These are phyloP conservation scores for Artibeus lituratus DNA, from an alignment of 2,797 vertebrate species.

Conservation along the genomic window DNA sequence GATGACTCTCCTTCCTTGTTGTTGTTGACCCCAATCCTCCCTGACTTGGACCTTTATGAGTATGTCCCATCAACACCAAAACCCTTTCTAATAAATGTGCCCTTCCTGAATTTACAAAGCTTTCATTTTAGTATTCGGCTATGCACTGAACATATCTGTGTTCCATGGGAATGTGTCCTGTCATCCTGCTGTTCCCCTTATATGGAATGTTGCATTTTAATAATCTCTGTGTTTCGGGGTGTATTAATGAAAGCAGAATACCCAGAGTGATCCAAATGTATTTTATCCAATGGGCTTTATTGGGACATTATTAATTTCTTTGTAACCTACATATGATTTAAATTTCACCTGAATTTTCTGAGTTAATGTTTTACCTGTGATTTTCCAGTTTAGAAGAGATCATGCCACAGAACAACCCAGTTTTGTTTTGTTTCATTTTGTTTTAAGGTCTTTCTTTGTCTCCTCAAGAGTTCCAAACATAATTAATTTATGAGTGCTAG, in stretches of 20 bases:
- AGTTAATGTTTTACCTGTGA: not conserved
- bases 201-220: not conserved
- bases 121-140: not conserved
- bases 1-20: not conserved
- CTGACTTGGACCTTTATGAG: not conserved
- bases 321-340: not conserved
- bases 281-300: not conserved
- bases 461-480: not conserved
- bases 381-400: not conserved
- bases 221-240: not conserved
- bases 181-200: not conserved
- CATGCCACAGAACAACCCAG: not conserved
- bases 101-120: not conserved
- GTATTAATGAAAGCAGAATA: not conserved
- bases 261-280: not conserved
- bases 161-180: not conserved
- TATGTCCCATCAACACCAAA: not conserved
- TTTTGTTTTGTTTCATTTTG: not conserved
- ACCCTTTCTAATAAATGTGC: not conserved
- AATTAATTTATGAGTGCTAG: slow-evolving; percentile 57
- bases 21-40: not conserved
- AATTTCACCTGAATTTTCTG: not conserved
- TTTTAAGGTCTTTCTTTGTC: slow-evolving; percentile 9
- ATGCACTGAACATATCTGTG: not conserved
- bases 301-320: not conserved